These are phyloP conservation scores for Branchinecta lindahli DNA, from an alignment of 1,140 invertebrate genomes.

Conservation along the genomic window DNA sequence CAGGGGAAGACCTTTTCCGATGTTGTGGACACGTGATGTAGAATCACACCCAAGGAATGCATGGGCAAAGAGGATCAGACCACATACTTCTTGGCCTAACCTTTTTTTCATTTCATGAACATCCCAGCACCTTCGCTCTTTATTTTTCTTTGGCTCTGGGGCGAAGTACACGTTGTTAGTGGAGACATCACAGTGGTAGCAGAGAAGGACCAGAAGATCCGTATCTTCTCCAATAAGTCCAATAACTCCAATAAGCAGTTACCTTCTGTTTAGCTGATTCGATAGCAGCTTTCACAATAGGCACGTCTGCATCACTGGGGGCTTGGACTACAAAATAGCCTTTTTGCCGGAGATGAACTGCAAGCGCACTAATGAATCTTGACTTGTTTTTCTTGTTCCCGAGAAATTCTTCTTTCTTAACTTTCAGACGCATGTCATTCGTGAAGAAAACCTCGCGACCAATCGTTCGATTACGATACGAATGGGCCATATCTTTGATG, in stretches of 20 bases:
- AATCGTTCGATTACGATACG: not conserved
- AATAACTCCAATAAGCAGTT: no score
- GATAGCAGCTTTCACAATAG: not conserved
- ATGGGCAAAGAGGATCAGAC: not conserved
- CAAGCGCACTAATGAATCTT: not conserved
- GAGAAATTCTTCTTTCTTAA: not conserved
- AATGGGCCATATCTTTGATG: conserved; percentile 5
- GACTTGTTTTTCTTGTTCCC: not conserved
- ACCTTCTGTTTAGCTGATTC: not conserved
- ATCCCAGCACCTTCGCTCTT: not conserved
- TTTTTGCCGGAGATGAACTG: not conserved
- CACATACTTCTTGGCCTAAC: not conserved
- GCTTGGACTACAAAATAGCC: not conserved
- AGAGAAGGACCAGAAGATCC: not conserved
- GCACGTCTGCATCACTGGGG: not conserved
- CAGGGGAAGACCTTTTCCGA: not conserved
- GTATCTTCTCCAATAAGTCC: not conserved
- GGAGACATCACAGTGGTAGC: not conserved
- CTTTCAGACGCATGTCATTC: not conserved
- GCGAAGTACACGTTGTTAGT: not conserved
- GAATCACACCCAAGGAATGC: conserved; percentile 11
- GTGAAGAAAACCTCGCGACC: not conserved
- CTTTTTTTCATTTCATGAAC: not conserved
- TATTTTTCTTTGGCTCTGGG: not conserved
- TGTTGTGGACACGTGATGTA: not conserved